Conservation (phyloP, 2,113 vertebrate species). For the Calidris pugnax region DNA sequence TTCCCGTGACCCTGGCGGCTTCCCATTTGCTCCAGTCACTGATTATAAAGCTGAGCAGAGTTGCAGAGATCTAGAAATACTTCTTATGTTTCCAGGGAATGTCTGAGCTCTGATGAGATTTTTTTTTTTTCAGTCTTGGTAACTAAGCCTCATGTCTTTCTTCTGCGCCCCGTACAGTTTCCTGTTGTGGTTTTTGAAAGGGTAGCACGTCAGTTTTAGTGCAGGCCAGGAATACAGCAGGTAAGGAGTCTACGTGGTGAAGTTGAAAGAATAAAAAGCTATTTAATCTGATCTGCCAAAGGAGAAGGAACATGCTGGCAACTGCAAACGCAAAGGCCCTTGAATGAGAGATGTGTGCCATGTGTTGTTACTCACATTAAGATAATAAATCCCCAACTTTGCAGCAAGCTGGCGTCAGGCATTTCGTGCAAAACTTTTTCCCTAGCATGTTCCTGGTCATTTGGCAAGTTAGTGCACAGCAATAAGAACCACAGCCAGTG, state of each 20-base stretch:
- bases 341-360: fast-evolving
- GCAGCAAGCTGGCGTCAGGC: background rate
- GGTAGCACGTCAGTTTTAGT: background rate
- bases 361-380: background rate
- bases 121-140: background rate
- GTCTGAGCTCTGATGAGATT: background rate
- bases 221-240: background rate
- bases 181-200: background rate
- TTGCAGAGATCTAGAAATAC: background rate
- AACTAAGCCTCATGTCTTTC: background rate
- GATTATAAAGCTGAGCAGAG: background rate
- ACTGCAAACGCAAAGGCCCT: background rate
- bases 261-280: background rate
- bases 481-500: background rate
- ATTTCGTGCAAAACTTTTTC: background rate
- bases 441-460: background rate
- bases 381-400: background rate
- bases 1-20: background rate
- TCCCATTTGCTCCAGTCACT: background rate
- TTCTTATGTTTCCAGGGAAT: background rate
- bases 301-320: background rate
- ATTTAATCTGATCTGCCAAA: background rate
- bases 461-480: background rate
- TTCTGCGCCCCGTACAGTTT: background rate
- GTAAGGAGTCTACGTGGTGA: background rate